Evolutionary conservation across 35 echinoderm and acorn worm species (phyloP).

Genomic region (Amphiura filiformis): DNA sequence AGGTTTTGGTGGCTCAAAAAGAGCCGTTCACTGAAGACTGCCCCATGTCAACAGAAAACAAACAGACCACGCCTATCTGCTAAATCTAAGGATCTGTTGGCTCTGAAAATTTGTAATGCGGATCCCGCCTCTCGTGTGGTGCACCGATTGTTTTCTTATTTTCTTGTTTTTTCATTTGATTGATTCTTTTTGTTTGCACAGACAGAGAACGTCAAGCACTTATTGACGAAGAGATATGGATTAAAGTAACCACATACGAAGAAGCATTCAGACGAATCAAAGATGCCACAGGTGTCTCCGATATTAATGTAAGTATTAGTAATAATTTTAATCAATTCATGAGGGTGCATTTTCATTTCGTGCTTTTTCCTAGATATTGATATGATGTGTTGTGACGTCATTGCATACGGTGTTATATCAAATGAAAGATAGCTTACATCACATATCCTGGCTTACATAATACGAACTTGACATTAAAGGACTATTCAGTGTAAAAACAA

Average conservation of each 20-base stretch:
- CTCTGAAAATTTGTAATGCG: too few relatives aligned
- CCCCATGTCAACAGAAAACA: too few relatives aligned
- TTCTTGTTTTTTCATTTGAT: too few relatives aligned
- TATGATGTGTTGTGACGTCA: neutral
- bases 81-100: too few relatives aligned
- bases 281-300: slow-evolving; percentile 82
- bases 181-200: neutral
- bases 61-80: too few relatives aligned
- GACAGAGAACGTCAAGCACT: slow-evolving; percentile 62
- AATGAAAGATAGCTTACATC: neutral
- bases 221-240: slow-evolving; percentile 82
- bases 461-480: too few relatives aligned
- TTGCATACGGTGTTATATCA: neutral
- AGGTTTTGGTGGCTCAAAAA: too few relatives aligned
- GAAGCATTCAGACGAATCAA: slow-evolving; percentile 84
- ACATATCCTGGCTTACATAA: too few relatives aligned
- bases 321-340: neutral
- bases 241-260: slow-evolving; percentile 83
- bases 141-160: too few relatives aligned
- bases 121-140: too few relatives aligned
- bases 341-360: neutral
- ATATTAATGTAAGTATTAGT: slow-evolving; percentile 62
- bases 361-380: neutral
- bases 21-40: too few relatives aligned
- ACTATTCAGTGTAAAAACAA: too few relatives aligned